Base-by-base conservation (phyloP, 2,797 vertebrate species). In the Pangasius krempfi region DNA sequence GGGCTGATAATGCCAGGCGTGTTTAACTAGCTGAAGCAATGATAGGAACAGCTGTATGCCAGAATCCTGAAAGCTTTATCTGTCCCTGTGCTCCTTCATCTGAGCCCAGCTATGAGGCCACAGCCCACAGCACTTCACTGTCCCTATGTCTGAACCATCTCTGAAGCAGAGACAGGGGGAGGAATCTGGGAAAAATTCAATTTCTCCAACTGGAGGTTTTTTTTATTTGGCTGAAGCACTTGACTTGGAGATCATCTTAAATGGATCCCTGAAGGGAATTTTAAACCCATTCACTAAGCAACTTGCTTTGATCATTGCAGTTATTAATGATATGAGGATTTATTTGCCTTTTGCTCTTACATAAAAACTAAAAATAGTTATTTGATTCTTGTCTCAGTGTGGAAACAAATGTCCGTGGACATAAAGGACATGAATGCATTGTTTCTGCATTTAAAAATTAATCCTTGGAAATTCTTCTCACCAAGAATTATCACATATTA, bases 1-100 rank as follows among this genome's bases (percentile, higher is more conserved):
- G 68, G 30, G 44, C 6, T 75, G 88, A 86, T 86, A 86, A 89
- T 81, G 88, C 44, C 62, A 30, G 8, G 62, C 72, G 62, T 80
- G 44, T 89, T 86, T 86, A 72, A 76, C 58, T 52, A 56, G 85
- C 22, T 52, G 27, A 86, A 82, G 84, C 44, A 82, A 60, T n/a
- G 47, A 70, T 5, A 40, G 25, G 37, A 85, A 79, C 14, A 73
- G 47, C 33, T 60, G 58, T 25, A 44, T 22, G 54, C 27, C 56
- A 13, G 33, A 52, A 73, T 72, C 80, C 62, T 18, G n/a, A 40
- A 60, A 33, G 20, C 50, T 78, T 89, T 78, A 87, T 89, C 75
- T 87, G 22, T 84, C 22, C 16, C 54, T 58, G 40, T 64, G 64
- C 30, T 52, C 66, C 54, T 52, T 79, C 62, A 84, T 79, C 62